Base-by-base conservation (phyloP, 2,888 invertebrate species). In the Malthinus seriepunctatus region DNA sequence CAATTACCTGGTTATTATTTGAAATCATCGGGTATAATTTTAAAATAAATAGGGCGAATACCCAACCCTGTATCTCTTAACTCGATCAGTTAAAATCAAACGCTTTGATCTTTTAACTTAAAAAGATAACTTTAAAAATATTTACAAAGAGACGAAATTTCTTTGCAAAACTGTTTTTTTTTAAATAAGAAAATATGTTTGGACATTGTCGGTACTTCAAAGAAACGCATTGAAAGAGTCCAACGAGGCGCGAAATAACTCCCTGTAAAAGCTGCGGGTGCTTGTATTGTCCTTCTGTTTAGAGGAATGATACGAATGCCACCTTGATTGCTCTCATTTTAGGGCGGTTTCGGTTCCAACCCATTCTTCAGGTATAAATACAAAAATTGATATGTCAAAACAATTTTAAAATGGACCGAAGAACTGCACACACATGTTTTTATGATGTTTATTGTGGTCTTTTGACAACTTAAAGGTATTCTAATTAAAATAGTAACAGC, bases 161-260 rank as follows among this genome's bases (percentile, higher is more conserved):
- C 39, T 42, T 42, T 14, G 15, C 14, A 23, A 23, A 23, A 5
- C 23, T 2, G n/a, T n/a, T 44, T 33, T 33, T 34, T 52, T 44
- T 23, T 14, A 52, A 45, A 33, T 35, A 14, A 33, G 31, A 31
- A 33, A 23, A 15, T 39, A 14, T 14, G 39, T 51, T 42, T 33
- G 50, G 52, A 58, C 57, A 58, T 51, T 58, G 52, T 48, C 57
- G 49, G 50, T 39, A 44, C 42, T 56, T 60, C 60, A 60, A 60
- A 60, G 51, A 48, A 37, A 32, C 35, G 39, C 37, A 34, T 12
- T 61, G 63, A 63, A 63, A 63, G 63, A 47, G 50, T 42, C 46
- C 55, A 57, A 32, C 60, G 57, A 58, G 55, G 63, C 63, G 60
- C 54, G 58, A 63, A 63, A 63, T 63, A 56, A 63, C 58, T 60